A percentile compares a stretch with the other conserved stretches of the same genome.
phyloP scores from a whole-genome alignment of 2,797 vertebrate species.

The Pseudochirops cupreus region DNA sequence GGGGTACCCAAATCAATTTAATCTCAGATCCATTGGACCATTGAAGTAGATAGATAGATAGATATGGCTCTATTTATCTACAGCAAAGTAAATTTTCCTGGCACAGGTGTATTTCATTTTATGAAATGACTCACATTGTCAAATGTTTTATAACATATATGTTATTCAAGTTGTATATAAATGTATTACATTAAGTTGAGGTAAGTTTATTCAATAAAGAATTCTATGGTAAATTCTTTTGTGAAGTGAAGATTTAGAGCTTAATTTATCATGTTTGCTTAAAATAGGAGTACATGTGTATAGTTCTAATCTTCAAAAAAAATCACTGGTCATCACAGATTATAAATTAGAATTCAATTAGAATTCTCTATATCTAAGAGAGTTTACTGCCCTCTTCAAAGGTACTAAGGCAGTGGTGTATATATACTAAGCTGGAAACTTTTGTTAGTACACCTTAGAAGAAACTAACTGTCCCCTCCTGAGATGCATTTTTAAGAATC shows the following conservation, averaged over 20 bases:
- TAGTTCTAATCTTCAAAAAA: conserved; percentile 58
- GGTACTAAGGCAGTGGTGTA: conserved; percentile 9
- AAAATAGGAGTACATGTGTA: not conserved
- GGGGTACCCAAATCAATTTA: not conserved
- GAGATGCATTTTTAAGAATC: not conserved
- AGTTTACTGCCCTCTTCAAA: conserved; percentile 23
- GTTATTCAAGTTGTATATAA: conserved; percentile 59
- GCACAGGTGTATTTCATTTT: conserved; percentile 32
- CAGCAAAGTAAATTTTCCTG: conserved; percentile 36
- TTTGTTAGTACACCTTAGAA: not conserved
- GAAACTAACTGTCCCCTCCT: conserved; percentile 12
- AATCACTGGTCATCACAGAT: conserved; percentile 54
- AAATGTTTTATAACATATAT: conserved; percentile 25
- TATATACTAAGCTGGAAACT: not conserved
- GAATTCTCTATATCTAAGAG: conserved; percentile 23
- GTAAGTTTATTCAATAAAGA: conserved; percentile 24
- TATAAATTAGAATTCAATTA: conserved; percentile 33
- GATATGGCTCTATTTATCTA: not conserved
- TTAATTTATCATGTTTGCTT: not conserved
- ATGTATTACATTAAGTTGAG: conserved; percentile 48
- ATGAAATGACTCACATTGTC: conserved; percentile 50
- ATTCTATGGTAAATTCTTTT: conserved; percentile 48
- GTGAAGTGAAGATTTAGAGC: conserved; percentile 37
- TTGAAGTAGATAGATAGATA: not conserved
- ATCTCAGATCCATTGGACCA: not conserved